Base-by-base conservation (phyloP, 2,888 invertebrate genomes). In the Drosophila mimetica region DNA sequence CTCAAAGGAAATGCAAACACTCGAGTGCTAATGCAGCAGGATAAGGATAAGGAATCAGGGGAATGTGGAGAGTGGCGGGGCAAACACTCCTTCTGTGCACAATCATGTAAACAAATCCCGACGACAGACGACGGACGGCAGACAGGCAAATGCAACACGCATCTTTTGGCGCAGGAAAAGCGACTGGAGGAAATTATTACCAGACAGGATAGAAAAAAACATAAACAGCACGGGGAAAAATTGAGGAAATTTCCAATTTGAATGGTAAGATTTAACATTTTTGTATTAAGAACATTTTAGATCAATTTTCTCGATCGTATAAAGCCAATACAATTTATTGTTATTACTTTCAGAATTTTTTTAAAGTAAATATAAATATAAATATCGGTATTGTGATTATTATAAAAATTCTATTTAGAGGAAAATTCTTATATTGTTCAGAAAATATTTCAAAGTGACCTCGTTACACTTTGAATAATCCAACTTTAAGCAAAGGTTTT, bases 41-140 rank as follows among this genome's bases (percentile, higher is more conserved):
- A 8, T n/a, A 22, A 14, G n/a, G 7, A 30, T 39, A n/a, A 42
- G 41, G 41, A 22, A 22, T 18, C 11, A 18, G 14, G 14, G 16
- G 30, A 30, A 28, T 37, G 11, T 11, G 32, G 4, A 4, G 4
- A 13, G 32, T 11, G 50, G 32, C 41, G 34, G 34, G 20, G 37
- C 44, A 51, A 61, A 64, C 59, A 42, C 28, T 46, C 6, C 28
- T 18, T 13, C 36, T 11, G 67, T 77, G 79, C 77, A 74, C 86
- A 84, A 84, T 86, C 84, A 77, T 79, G 86, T 86, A 82, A 85
- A 74, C 86, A 87, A 82, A 84, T 76, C 75, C 58, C 76, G 71
- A 59, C 55, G 54, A 65, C 65, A 69, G 58, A 41, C 47, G 48
- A 47, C 36, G 13, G 18, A 37, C 20, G 52, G 36, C 42, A 54